phyloP scores from a whole-genome alignment of 2,888 invertebrate species.

The Platynereis dumerilii region DNA sequence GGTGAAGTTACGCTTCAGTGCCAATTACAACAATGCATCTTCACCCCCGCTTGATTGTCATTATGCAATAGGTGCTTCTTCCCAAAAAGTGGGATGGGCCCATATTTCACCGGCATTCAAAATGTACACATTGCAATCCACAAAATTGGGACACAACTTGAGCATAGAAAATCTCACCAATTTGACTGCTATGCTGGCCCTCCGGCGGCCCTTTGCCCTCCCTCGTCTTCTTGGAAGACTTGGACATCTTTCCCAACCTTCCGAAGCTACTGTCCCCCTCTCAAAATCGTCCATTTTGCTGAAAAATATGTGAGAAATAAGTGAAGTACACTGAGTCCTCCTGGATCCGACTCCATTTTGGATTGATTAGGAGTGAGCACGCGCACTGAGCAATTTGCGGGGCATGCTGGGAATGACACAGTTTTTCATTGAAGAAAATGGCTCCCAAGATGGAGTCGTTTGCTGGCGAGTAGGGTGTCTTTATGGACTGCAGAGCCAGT shows the following conservation, averaged over 20 bases:
- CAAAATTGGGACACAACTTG: no score
- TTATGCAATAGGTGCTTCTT: no score
- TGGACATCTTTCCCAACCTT: slow-evolving; percentile 24
- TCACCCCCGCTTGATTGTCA: no score
- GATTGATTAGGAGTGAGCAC: slow-evolving; percentile 32
- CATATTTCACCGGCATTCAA: no score
- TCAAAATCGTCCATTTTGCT: slow-evolving; percentile 13
- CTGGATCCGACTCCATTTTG: slow-evolving; percentile 35
- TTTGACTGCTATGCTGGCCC: slow-evolving; percentile 9
- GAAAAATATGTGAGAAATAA: slow-evolving; percentile 2
- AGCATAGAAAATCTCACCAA: slow-evolving; percentile 15
- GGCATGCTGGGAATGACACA: slow-evolving; percentile 61
- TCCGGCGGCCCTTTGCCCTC: slow-evolving; percentile 16
- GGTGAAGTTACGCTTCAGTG: no score
- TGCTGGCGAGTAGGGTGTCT: slow-evolving; percentile 18
- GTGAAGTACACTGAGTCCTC: slow-evolving; percentile 14
- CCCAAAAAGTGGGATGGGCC: no score
- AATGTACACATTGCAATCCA: no score
- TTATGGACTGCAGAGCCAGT: no score
- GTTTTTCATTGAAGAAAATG: slow-evolving; percentile 56
- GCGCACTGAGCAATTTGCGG: slow-evolving; percentile 20
- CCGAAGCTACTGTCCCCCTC: slow-evolving; percentile 11
- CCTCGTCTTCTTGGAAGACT: slow-evolving; percentile 28
- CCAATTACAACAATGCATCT: no score
- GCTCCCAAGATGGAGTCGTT: slow-evolving; percentile 44